Evolutionary conservation across 2,113 vertebrate species (phyloP), one percentile per base, ranked within the genome.

Genomic region (Halcyon malimbica): DNA sequence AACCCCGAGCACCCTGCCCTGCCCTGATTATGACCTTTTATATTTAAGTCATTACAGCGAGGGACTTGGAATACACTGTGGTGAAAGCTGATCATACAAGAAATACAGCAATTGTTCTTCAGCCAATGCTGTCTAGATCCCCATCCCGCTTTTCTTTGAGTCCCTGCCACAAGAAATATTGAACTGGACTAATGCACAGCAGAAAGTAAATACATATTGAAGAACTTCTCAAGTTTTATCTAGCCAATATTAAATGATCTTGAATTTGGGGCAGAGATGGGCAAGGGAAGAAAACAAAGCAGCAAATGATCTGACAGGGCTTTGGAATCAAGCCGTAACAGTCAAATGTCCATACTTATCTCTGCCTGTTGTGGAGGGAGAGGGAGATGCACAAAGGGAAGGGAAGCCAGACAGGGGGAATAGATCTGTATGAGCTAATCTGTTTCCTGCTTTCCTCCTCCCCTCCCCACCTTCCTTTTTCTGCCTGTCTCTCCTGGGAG

Each of bases 391-490:
- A 85, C 74, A 84, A 82, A 94, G 80, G 74, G 35, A 64, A 60
- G 76, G 57, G 62, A 92, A 95, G 74, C 63, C 83, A 63, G 50
- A 83, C 91, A 68, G 59, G 33, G 42, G 81, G 56, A 94, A 81
- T 94, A 64, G 69, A 81, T 97, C 89, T 83, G 86, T 83, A 77
- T 97, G 97, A 97, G 93, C 90, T 97, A 97, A 98, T 97, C 88
- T 96, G 50, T 91, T 95, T 93, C 86, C 89, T 94, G 96, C 70
- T 94, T 95, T 81, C 63, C 86, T 95, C 86, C 91, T 96, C 83
- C 93, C 91, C 83, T 95, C 46, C 21, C 18, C 79, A 94, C 60
- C 83, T 92, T 76, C 37, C 75, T 87, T 94, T 93, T 86, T 83
- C 86, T 97, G 77, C 69, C 74, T 82, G 39, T 83, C 53, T 95